Percentiles rank a stretch among this genome's conserved stretches.
phyloP scores from a whole-genome alignment of 1,140 invertebrate genomes.

The Danaus melanippus region DNA sequence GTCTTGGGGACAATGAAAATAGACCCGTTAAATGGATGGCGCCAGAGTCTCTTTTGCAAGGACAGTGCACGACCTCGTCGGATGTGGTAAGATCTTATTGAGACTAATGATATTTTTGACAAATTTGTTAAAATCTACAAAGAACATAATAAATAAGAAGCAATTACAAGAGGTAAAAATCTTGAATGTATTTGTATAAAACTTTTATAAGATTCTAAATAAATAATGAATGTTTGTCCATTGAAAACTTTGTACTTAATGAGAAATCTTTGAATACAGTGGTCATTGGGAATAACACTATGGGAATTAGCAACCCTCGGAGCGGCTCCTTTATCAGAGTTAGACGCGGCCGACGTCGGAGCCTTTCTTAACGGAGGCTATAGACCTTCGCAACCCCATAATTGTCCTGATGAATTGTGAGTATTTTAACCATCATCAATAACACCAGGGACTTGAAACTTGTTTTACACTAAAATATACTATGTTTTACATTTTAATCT shows the following conservation, averaged over 20 bases:
- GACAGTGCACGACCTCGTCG: slow-evolving; percentile 83
- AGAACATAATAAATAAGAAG: too few relatives aligned
- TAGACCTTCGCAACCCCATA: slow-evolving; percentile 89
- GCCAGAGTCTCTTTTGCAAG: slow-evolving; percentile 87
- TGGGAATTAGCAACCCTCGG: slow-evolving; percentile 96
- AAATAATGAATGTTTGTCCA: too few relatives aligned
- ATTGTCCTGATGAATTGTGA: slow-evolving; percentile 96
- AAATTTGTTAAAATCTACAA: too few relatives aligned
- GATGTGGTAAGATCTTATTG: slow-evolving; percentile 81
- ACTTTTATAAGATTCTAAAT: too few relatives aligned
- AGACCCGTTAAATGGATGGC: slow-evolving; percentile 96
- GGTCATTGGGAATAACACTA: slow-evolving; percentile 93
- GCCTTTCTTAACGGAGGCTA: slow-evolving; percentile 90
- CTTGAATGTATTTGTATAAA: too few relatives aligned
- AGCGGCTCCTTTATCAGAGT: slow-evolving; percentile 88
- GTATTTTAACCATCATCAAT: slow-evolving; percentile 43
- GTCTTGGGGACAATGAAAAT: slow-evolving; percentile 94
- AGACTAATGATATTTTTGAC: too few relatives aligned
- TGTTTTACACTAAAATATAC: too few relatives aligned
- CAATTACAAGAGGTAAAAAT: too few relatives aligned
- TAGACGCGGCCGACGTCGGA: slow-evolving; percentile 93
- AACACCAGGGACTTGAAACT: too few relatives aligned
- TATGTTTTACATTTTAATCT: too few relatives aligned
- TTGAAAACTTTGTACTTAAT: too few relatives aligned
- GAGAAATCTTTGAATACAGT: slow-evolving; percentile 72